phyloP scores from a whole-genome alignment of 2,888 invertebrate species.

The Cosmia pyralina region DNA sequence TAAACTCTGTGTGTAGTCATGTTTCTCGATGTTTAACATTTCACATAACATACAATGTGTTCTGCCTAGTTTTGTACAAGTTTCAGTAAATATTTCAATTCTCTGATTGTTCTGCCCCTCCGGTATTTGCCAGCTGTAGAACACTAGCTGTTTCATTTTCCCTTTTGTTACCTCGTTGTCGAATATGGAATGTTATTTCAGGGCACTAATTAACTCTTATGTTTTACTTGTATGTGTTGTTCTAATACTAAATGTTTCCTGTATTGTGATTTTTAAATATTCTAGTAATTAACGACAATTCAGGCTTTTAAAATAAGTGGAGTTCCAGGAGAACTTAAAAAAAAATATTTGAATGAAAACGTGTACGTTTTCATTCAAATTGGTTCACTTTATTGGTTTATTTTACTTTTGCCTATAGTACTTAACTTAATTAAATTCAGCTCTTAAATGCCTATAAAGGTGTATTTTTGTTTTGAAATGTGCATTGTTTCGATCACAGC shows the following conservation, averaged over 20 bases:
- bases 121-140: conserved; percentile 61
- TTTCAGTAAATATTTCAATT: conserved; percentile 68
- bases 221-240: conserved; percentile 53
- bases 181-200: conserved; percentile 52
- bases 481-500: conserved; percentile 27
- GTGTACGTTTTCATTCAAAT: background rate
- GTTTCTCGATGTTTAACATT: conserved; percentile 65
- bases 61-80: conserved; percentile 66
- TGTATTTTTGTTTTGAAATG: conserved; percentile 38
- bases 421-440: conserved; percentile 13
- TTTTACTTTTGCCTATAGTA: conserved; percentile 26
- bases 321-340: background rate
- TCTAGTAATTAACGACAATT: conserved; percentile 16
- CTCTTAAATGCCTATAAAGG: background rate
- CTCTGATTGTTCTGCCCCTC: conserved; percentile 63
- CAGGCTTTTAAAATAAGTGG: conserved; percentile 2
- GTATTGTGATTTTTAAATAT: conserved; percentile 42
- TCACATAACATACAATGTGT: conserved; percentile 65
- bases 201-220: conserved; percentile 63
- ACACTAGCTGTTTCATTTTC: conserved; percentile 62
- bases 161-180: conserved; percentile 53
- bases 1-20: conserved; percentile 63
- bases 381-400: conserved; percentile 15
- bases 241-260: conserved; percentile 53
- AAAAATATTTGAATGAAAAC: background rate